Conservation (phyloP, 2,888 invertebrate species). For the Neocrepidodera transversa region DNA sequence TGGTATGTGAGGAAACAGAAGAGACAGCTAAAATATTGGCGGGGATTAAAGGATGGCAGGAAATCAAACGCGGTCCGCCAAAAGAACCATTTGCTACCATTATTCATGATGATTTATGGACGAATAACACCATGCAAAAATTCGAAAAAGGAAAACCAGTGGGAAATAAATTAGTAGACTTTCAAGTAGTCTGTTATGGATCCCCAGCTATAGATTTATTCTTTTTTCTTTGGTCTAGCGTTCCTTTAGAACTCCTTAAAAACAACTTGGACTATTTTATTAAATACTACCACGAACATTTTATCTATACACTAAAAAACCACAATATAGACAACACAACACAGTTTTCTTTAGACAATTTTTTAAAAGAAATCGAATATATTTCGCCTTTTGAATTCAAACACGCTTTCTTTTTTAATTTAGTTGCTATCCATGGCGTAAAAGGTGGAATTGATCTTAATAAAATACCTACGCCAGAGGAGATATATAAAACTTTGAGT, state of each 20-base stretch:
- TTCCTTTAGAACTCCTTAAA: slow-evolving; percentile 55
- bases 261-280: slow-evolving; percentile 60
- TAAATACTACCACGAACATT: slow-evolving; percentile 60
- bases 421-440: slow-evolving; percentile 32
- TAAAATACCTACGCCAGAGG: slow-evolving; percentile 48
- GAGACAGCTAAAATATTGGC: slow-evolving; percentile 1
- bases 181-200: slow-evolving; percentile 63
- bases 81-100: slow-evolving; percentile 60
- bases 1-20: slow-evolving; percentile 19
- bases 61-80: background rate
- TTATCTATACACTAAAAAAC: slow-evolving; percentile 55
- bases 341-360: slow-evolving; percentile 49
- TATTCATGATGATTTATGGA: slow-evolving; percentile 66
- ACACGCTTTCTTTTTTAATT: slow-evolving; percentile 58
- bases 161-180: slow-evolving; percentile 62
- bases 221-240: slow-evolving; percentile 64
- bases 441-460: slow-evolving; percentile 48
- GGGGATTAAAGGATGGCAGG: slow-evolving; percentile 15
- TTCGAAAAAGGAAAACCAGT: slow-evolving; percentile 50
- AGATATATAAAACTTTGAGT: slow-evolving; percentile 31
- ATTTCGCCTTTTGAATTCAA: slow-evolving; percentile 56
- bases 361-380: slow-evolving; percentile 54
- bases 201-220: slow-evolving; percentile 63
- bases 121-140: slow-evolving; percentile 66
- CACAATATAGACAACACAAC: too few species aligned